Conservation (phyloP, 2,888 invertebrate genomes). For the Crematogaster levior region DNA sequence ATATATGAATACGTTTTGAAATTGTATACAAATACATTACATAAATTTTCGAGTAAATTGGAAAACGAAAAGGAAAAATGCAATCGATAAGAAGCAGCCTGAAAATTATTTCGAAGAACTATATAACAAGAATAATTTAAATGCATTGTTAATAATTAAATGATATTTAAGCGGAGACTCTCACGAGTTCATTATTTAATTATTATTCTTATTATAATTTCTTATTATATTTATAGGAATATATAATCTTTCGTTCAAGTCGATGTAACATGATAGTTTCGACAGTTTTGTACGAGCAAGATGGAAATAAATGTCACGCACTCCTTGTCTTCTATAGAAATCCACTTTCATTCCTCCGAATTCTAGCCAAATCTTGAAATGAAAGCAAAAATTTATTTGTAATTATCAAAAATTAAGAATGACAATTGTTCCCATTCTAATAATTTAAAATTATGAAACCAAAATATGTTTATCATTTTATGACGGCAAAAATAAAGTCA, state of each 20-base stretch:
- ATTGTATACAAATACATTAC: neutral
- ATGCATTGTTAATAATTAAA: constrained; percentile 54
- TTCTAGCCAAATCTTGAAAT: neutral
- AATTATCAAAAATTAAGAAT: neutral
- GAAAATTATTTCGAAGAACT: neutral
- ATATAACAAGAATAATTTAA: constrained; percentile 68
- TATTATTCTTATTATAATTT: constrained; percentile 26
- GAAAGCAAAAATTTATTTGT: too few species aligned
- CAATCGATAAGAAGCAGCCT: neutral
- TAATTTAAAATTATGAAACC: neutral
- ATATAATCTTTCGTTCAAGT: constrained; percentile 30
- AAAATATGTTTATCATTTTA: neutral
- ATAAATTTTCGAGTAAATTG: constrained; percentile 43
- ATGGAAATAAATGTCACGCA: constrained; percentile 54
- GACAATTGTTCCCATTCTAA: neutral
- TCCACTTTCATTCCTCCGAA: constrained; percentile 17
- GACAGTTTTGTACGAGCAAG: constrained; percentile 46
- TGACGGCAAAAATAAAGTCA: neutral
- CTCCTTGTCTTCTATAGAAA: constrained; percentile 45
- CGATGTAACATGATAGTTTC: constrained; percentile 47
- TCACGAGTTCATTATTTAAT: constrained; percentile 29
- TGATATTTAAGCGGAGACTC: constrained; percentile 50
- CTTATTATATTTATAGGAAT: constrained; percentile 20
- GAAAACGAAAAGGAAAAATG: constrained; percentile 20
- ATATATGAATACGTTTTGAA: neutral